These are phyloP conservation scores for Ardeotis arabs DNA, from an alignment of 2,113 vertebrate species.

Conservation along the genomic window DNA sequence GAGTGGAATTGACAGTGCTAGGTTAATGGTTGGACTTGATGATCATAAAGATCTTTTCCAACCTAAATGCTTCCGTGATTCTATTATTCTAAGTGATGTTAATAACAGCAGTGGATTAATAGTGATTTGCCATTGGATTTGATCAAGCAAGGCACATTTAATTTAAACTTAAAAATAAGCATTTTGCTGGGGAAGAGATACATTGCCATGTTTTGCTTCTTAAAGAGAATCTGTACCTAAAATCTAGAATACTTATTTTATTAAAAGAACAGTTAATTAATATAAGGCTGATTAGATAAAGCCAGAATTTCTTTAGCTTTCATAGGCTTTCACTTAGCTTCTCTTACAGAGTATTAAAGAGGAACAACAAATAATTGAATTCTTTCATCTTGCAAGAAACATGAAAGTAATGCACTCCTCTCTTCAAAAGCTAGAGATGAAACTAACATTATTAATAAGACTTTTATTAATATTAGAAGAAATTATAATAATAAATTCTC, in stretches of 20 bases:
- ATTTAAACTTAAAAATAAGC: not conserved
- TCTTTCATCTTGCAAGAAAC: not conserved
- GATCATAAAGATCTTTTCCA: no score
- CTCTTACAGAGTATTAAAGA: not conserved
- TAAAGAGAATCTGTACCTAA: not conserved
- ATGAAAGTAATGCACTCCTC: not conserved
- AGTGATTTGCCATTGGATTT: not conserved
- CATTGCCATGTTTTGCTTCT: not conserved
- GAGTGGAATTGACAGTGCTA: no score
- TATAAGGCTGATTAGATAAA: not conserved
- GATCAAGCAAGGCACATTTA: not conserved
- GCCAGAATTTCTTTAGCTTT: not conserved
- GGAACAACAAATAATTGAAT: not conserved
- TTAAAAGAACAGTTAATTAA: not conserved
- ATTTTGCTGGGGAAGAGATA: not conserved
- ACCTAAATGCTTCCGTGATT: no score
- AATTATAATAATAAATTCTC: not conserved
- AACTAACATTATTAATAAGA: not conserved
- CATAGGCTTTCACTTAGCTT: not conserved
- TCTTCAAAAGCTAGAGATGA: not conserved
- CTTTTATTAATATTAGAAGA: not conserved
- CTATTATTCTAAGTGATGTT: not conserved
- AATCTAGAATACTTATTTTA: not conserved
- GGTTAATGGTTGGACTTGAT: no score
- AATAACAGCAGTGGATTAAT: not conserved